These are phyloP conservation scores for Tyto alba DNA, from an alignment of 2,113 vertebrate genomes.

Conservation along the genomic window DNA sequence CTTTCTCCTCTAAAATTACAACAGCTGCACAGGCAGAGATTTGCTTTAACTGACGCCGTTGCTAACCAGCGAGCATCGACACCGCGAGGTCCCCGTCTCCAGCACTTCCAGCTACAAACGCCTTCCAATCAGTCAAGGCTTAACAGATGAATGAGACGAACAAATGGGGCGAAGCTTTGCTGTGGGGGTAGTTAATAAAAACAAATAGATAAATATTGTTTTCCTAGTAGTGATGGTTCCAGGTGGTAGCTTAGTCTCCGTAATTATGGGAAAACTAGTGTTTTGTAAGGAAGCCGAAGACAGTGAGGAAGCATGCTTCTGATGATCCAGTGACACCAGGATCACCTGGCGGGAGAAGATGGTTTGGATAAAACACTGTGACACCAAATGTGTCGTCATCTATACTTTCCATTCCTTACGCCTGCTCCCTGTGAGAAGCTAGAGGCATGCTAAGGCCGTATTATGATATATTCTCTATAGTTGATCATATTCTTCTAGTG, in stretches of 20 bases:
- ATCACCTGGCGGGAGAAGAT: not conserved
- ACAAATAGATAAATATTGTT: not conserved
- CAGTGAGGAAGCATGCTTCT: not conserved
- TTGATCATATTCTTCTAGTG: not conserved
- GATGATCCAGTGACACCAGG: not conserved
- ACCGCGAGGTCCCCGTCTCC: not conserved
- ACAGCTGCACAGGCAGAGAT: not conserved
- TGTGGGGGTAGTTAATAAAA: not conserved
- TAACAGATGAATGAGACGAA: not conserved
- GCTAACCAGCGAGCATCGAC: not conserved
- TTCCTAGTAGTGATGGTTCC: not conserved
- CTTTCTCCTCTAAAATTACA: not conserved
- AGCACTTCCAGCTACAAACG: not conserved
- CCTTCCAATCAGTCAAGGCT: not conserved
- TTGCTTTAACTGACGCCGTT: not conserved
- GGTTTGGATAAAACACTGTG: not conserved
- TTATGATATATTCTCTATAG: not conserved
- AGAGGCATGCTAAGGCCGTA: not conserved
- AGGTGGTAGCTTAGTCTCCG: not conserved
- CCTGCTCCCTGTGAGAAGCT: not conserved
- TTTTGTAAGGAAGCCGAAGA: not conserved
- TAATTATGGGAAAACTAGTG: not conserved
- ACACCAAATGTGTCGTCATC: not conserved
- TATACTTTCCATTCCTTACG: not conserved
- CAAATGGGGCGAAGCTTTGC: not conserved